Conservation (phyloP, 2,797 vertebrate genomes). For the Yasuhikotakia modesta region DNA sequence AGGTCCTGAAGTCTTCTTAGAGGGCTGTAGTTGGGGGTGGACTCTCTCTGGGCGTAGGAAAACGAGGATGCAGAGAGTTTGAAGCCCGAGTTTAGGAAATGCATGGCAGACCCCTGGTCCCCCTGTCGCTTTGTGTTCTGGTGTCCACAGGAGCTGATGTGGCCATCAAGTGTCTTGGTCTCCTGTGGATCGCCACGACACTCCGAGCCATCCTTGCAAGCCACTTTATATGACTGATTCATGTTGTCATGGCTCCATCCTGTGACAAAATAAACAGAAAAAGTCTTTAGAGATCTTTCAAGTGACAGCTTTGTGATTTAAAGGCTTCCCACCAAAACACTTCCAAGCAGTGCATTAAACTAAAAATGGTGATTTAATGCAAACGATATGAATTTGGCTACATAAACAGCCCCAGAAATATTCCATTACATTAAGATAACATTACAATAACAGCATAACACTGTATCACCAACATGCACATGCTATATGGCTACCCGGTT, state of each 20-base stretch:
- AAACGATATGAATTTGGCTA: not conserved
- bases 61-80: conserved; percentile 73
- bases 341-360: not conserved
- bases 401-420: not conserved
- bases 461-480: conserved; percentile 11
- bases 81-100: conserved; percentile 73
- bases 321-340: no score
- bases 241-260: conserved; percentile 90
- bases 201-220: conserved; percentile 83
- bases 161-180: conserved; percentile 80
- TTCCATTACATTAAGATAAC: no score
- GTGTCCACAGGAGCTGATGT: conserved; percentile 82
- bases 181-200: conserved; percentile 82
- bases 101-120: conserved; percentile 66
- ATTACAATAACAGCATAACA: not conserved
- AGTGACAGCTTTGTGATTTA: not conserved
- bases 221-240: conserved; percentile 93
- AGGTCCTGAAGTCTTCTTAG: conserved; percentile 87
- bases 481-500: conserved; percentile 33
- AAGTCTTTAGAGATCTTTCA: not conserved
- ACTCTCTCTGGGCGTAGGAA: conserved; percentile 78
- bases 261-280: conserved; percentile 65
- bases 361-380: not conserved
- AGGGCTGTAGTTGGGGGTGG: conserved; percentile 85
- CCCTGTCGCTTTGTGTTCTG: conserved; percentile 69